A percentile compares a stretch with the other conserved stretches of the same genome.
These are phyloP conservation scores for Plagodis pulveraria DNA, from an alignment of 2,888 invertebrate species.

Conservation along the genomic window DNA sequence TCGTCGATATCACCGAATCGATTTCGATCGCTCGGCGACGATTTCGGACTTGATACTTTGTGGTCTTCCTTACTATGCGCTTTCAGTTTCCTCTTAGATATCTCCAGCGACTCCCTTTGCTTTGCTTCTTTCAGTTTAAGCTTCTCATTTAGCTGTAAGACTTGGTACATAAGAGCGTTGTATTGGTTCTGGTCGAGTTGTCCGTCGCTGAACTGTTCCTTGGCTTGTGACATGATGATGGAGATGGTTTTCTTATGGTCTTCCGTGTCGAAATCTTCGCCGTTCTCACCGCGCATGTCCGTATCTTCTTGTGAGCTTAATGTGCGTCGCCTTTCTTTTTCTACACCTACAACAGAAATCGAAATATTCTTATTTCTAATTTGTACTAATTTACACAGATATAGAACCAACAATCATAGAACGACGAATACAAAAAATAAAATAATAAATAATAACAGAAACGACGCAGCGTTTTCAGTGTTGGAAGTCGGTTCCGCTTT, in stretches of 20 bases:
- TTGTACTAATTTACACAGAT: no score
- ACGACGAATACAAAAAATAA: no score
- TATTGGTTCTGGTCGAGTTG: slow-evolving; percentile 90
- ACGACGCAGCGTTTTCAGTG: no score
- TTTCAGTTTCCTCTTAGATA: slow-evolving; percentile 75
- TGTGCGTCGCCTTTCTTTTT: slow-evolving; percentile 81
- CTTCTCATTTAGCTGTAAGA: slow-evolving; percentile 91
- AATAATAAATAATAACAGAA: no score
- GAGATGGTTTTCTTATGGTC: slow-evolving; percentile 88
- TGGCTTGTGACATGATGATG: slow-evolving; percentile 92
- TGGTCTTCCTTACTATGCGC: slow-evolving; percentile 69
- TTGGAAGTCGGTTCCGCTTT: no score
- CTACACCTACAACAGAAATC: slow-evolving; percentile 56
- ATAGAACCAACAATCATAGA: no score
- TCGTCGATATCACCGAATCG: slow-evolving; percentile 83
- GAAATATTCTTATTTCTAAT: not conserved
- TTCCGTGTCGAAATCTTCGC: slow-evolving; percentile 81
- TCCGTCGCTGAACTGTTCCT: slow-evolving; percentile 90
- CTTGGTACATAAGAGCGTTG: slow-evolving; percentile 90
- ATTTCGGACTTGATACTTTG: slow-evolving; percentile 77
- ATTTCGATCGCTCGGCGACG: slow-evolving; percentile 64
- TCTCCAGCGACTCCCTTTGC: slow-evolving; percentile 87
- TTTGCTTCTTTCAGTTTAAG: slow-evolving; percentile 91
- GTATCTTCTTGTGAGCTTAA: slow-evolving; percentile 77
- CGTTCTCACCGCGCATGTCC: slow-evolving; percentile 79